Conservation (phyloP, 1,140 invertebrate genomes). For the Oppia nitens region DNA sequence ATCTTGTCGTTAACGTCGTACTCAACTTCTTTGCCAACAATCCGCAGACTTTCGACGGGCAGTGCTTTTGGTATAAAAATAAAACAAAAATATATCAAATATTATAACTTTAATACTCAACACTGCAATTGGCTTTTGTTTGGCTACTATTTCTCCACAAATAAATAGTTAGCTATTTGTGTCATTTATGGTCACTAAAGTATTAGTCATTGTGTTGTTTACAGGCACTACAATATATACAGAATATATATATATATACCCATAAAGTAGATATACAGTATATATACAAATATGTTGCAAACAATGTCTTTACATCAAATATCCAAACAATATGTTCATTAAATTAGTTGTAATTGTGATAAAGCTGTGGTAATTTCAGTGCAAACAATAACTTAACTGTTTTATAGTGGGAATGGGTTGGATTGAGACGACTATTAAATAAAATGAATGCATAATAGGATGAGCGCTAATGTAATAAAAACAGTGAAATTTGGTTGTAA, state of each 20-base stretch:
- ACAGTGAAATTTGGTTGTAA: too few relatives aligned
- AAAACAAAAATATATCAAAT: neutral
- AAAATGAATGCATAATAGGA: too few relatives aligned
- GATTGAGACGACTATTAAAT: too few relatives aligned
- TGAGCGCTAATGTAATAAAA: too few relatives aligned
- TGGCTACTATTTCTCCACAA: too few relatives aligned
- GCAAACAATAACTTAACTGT: neutral
- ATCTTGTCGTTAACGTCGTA: slow-evolving; percentile 20
- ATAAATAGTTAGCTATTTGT: neutral
- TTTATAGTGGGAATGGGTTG: neutral
- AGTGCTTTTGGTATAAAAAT: slow-evolving; percentile 15
- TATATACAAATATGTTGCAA: too few relatives aligned
- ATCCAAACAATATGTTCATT: neutral
- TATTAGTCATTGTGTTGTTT: neutral
- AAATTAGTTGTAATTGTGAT: neutral
- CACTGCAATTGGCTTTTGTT: too few relatives aligned
- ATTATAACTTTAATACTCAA: too few relatives aligned
- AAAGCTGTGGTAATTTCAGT: neutral
- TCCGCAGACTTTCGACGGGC: slow-evolving; percentile 16
- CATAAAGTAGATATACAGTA: too few relatives aligned
- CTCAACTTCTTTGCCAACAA: slow-evolving; percentile 16
- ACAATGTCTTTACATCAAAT: neutral
- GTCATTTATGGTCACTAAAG: neutral
- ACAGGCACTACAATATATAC: too few relatives aligned
- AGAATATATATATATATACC: too few relatives aligned